A percentile compares a stretch with the other conserved stretches of the same genome.
Conservation (phyloP, 1,140 invertebrate species). For the Drosophila mayri region DNA sequence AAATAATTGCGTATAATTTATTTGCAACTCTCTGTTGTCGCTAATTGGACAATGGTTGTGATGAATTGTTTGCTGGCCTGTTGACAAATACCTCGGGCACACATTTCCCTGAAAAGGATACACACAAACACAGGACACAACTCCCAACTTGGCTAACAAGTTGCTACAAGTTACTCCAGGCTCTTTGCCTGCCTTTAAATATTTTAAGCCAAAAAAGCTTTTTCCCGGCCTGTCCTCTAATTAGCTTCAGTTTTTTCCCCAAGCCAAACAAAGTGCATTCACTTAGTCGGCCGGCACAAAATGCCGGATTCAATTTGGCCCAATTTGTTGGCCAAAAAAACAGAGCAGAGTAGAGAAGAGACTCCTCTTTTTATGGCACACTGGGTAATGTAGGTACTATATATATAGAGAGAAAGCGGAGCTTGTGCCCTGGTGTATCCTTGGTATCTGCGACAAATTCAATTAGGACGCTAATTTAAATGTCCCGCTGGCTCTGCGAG, state of each 20-base stretch:
- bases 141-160: slow-evolving; percentile 43
- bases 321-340: slow-evolving; percentile 33
- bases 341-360: not conserved
- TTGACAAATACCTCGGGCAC: slow-evolving; percentile 38
- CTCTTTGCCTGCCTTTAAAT: slow-evolving; percentile 39
- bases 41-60: slow-evolving; percentile 44
- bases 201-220: slow-evolving; percentile 51
- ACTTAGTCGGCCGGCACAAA: slow-evolving; percentile 41
- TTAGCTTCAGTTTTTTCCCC: slow-evolving; percentile 28
- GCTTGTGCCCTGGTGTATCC: slow-evolving; percentile 23
- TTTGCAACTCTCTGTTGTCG: slow-evolving; percentile 41
- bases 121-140: slow-evolving; percentile 17
- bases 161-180: slow-evolving; percentile 16
- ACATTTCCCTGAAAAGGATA: slow-evolving; percentile 24
- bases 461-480: slow-evolving; percentile 50
- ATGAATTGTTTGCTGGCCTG: slow-evolving; percentile 46
- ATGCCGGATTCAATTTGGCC: slow-evolving; percentile 48
- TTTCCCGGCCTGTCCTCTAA: slow-evolving; percentile 24
- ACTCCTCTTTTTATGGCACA: slow-evolving; percentile 3
- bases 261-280: slow-evolving; percentile 30
- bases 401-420: not conserved
- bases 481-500: slow-evolving; percentile 31
- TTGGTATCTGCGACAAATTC: slow-evolving; percentile 48
- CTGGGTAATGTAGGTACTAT: not conserved
- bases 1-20: slow-evolving; percentile 55